Evolutionary conservation across 2,888 invertebrate species (phyloP), one percentile per base, ranked within the genome.

Genomic region (Tribolium freemani): DNA sequence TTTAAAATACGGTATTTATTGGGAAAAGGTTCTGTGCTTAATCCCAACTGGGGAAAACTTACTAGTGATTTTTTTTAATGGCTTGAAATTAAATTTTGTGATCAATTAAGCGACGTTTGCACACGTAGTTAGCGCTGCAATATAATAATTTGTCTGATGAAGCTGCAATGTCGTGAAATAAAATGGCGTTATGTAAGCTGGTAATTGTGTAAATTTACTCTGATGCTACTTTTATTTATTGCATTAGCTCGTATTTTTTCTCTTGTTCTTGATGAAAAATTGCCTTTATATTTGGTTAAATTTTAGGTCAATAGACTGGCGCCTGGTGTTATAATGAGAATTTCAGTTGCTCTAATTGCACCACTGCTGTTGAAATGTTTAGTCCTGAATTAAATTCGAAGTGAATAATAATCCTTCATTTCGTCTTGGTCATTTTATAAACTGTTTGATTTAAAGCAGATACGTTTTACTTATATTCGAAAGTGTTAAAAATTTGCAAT

Each of bases 261-360:
- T 50, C 9, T 53, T 21, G n/a, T 6, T 57, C 6, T 57, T 57
- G 38, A 57, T 57, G 38, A 38, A 8, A 38, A 38, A 38, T 26
- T 38, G 38, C 9, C 38, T 38, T 38, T 38, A 38, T 9, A 46
- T 45, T 60, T 20, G 20, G 26, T 20, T 44, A 56, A 61, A 61
- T 69, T 69, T 53, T 69, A 54, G 69, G 69, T 61, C 69, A 69
- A 13, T 67, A 46, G 61, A 61, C 61, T 61, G 69, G 53, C 61
- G 69, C 69, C 61, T 38, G 45, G 11, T 58, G 53, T 61, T 45
- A 53, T 69, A 69, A 69, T 61, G 61, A 61, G 45, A 54, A 53
- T 10, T 67, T 61, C 69, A 61, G 69, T 54, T 58, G 69, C 38
- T 69, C 51, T 69, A 54, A 54, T 69, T 69, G 31, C 69, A 61